Evolutionary conservation across 2,797 vertebrate genomes (phyloP), one percentile per base, ranked within the genome.

Genomic region (Sparidentex hasta): DNA sequence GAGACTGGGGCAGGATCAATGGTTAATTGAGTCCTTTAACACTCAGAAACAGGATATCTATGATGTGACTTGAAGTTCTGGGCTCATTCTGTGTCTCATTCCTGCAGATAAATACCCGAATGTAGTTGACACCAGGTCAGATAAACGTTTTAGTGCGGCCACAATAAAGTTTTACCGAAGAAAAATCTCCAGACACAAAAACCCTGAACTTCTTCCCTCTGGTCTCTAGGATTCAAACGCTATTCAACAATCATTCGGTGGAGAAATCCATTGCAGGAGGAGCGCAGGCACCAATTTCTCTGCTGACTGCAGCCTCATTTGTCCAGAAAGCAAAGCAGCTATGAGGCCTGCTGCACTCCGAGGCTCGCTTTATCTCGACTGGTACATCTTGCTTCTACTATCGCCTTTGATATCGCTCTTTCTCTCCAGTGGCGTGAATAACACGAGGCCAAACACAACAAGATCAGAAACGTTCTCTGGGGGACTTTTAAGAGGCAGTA

Each of bases 341-440:
- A 50, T 17, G 38, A 72, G 70, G 25, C 65, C 65, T 23, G 65
- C 65, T 62, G 81, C 5, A 3, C 71, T 82, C 61, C 6, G 21
- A 78, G 43, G 52, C 69, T 54, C 0, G 44, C 77, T 78, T 80
- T 87, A 75, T 84, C 87, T 82, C 1, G 11, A 76, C 78, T 20
- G 61, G 71, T 56, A 74, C 78, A 80, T 89, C 71, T 83, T 50
- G 67, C 70, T 76, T 86, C 85, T 84, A 70, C 84, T 81, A 79
- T 85, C 66, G 2, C 29, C 29, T 54, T 13, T 11, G 59, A 58
- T 52, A 65, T 71, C 65, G 4, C 63, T 71, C 50, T 17, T 66
- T 71, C 25, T 38, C 33, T 38, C 33, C 57, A 76, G 38, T 12
- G 27, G 38, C 50, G 58, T 7, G 6, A 70, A 65, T 67, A 76